Base-by-base conservation (phyloP, 2,888 invertebrate genomes). In the Molanna angustata region DNA sequence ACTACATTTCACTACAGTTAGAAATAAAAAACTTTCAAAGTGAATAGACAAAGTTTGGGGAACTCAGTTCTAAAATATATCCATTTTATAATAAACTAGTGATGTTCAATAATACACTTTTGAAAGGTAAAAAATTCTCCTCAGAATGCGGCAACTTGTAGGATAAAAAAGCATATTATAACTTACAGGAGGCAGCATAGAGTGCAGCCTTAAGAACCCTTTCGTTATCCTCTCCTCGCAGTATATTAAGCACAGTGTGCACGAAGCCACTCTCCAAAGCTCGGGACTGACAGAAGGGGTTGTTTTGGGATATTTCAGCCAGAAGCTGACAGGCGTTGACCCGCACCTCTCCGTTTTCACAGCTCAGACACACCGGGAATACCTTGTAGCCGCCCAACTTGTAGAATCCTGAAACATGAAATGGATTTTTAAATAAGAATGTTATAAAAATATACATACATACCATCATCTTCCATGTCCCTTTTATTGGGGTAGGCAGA, bases 291-390 rank as follows among this genome's bases (percentile, higher is more conserved):
- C 90, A 90, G 65, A 80, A 86, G 0, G 86, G 83, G 71, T 94
- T 94, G 71, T 94, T 93, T 70, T 95, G 94, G 27, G 87, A 84
- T 52, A 92, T 68, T 62, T 86, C 87, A 0, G 87, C 93, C 2
- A 94, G 72, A 11, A 93, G 70, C 20, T 83, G 79, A 9, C 87
- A 84, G 2, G 86, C 80, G 32, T 74, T 70, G 54, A 81, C 76
- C 27, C 88, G 76, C 0, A 94, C 73, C 14, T 79, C 73, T 0
- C 76, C 68, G 61, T 86, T 80, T 3, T 74, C 69, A 19, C 83
- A 82, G 56, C 80, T 76, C 20, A 90, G 71, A 64, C 88, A 85
- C 0, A 83, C 73, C 0, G 81, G 76, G 51, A 94, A 79, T n/a
- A 89, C 76, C 0, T 80, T 71, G 60, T 88, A 89, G 0, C 93